phyloP scores from a whole-genome alignment of 2,113 vertebrate genomes.

The Butorides virescens region DNA sequence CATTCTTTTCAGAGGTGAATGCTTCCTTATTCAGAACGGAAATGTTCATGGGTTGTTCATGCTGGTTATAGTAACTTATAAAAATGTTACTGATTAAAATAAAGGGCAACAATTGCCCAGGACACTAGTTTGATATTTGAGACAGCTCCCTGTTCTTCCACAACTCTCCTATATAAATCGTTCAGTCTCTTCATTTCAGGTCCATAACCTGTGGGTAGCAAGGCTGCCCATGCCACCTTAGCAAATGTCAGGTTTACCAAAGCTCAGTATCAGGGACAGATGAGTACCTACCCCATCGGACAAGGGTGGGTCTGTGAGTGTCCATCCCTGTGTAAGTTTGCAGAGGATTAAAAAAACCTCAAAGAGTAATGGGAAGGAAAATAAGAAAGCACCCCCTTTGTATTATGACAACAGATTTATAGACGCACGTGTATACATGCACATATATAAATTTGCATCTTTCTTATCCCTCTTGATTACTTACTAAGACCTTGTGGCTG shows the following conservation, averaged over 20 bases:
- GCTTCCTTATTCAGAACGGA: neutral
- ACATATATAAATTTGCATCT: neutral
- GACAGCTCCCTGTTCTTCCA: neutral
- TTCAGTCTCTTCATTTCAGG: neutral
- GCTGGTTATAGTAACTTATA: neutral
- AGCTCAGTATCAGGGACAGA: neutral
- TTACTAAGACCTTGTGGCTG: neutral
- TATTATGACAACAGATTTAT: neutral
- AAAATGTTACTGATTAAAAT: neutral
- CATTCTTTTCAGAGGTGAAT: neutral
- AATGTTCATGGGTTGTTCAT: neutral
- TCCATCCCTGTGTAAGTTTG: neutral
- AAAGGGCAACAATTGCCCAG: neutral
- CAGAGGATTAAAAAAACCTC: neutral
- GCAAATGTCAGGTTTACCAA: accelerated
- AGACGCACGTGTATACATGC: accelerated
- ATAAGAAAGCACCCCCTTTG: neutral
- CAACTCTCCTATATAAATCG: neutral
- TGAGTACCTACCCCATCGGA: neutral
- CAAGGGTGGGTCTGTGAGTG: accelerated
- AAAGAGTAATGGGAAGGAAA: neutral
- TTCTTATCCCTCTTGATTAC: neutral
- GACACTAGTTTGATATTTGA: neutral
- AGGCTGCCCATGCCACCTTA: accelerated
- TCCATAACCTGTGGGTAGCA: neutral